These are phyloP conservation scores for Candoia aspera DNA, from an alignment of 2,113 vertebrate species.

Conservation along the genomic window DNA sequence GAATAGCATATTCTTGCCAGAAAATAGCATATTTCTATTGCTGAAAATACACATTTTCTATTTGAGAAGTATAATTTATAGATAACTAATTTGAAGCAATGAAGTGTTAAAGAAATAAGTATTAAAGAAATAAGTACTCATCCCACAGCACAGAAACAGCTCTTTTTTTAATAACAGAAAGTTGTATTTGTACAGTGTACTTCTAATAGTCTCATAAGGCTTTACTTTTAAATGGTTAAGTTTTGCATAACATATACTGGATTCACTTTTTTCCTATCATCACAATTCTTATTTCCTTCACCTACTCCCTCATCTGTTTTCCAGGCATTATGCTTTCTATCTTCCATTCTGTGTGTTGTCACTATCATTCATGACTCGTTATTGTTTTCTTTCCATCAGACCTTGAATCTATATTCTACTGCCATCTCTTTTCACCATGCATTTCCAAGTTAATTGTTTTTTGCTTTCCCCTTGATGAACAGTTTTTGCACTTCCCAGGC, in stretches of 20 bases:
- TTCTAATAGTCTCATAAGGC: not conserved
- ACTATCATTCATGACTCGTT: constrained; percentile 4
- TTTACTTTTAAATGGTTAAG: not conserved
- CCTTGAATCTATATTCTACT: constrained; percentile 21
- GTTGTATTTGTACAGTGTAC: not conserved
- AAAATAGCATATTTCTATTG: not conserved
- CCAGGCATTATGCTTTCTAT: constrained; percentile 12
- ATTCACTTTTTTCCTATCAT: constrained; percentile 3
- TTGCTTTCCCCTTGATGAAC: not conserved
- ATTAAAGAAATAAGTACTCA: not conserved
- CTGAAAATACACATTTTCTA: not conserved
- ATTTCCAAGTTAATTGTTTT: constrained; percentile 37
- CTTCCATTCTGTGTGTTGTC: not conserved
- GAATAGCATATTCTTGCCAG: not conserved
- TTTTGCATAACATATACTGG: not conserved
- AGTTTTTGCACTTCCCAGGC: not conserved
- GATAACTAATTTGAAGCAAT: not conserved
- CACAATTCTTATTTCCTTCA: constrained; percentile 18
- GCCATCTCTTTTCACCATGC: not conserved
- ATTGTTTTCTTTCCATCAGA: constrained; percentile 35
- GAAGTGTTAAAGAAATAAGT: not conserved
- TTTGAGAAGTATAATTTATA: not conserved
- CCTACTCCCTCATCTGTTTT: constrained; percentile 20
- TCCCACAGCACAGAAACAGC: not conserved
- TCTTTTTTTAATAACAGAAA: not conserved